Base-by-base conservation (phyloP, 2,888 invertebrate species). In the Theretra japonica region DNA sequence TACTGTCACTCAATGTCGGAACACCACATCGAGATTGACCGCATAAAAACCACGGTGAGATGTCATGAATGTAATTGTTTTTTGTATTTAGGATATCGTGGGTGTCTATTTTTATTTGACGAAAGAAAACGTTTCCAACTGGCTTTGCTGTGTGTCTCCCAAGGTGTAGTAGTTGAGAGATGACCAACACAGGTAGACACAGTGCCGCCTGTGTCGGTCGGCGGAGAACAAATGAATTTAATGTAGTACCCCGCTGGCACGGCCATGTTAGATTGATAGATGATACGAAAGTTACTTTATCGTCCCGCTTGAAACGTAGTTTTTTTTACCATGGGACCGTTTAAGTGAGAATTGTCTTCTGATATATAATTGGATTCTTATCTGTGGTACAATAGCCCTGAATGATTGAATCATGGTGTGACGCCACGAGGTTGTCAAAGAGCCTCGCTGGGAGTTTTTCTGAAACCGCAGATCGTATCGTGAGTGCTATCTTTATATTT, bases 201-300 rank as follows among this genome's bases (percentile, higher is more conserved):
- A 6, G 73, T 33, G 70, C 2, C 68, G 72, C 57, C 71, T 21
- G 75, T 80, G 80, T 76, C 69, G 19, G 57, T 23, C 74, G 74
- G 72, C 80, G 80, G 81, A 81, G 81, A 84, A 80, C 76, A 78
- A 80, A 81, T 80, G 81, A 87, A 87, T 90, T 90, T 89, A 90
- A 91, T 89, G 86, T 75, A 82, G 85, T 82, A 87, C 83, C 92
- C 92, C 84, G 91, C 92, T 90, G 92, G 77, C 76, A 75, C 79
- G 77, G 80, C 84, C 85, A 90, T 88, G 89, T 90, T 88, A 90
- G 93, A 93, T 93, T 91, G 90, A 93, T 92, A 89, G 90, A 86
- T 86, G 93, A 93, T 93, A 93, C 83, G 85, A 82, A 78, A 83
- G 80, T 75, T 72, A 77, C 78, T 84, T 85, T 86, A 86, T 88